Base-by-base conservation (phyloP, 2,113 vertebrate species). In the Eptesicus fuscus region DNA sequence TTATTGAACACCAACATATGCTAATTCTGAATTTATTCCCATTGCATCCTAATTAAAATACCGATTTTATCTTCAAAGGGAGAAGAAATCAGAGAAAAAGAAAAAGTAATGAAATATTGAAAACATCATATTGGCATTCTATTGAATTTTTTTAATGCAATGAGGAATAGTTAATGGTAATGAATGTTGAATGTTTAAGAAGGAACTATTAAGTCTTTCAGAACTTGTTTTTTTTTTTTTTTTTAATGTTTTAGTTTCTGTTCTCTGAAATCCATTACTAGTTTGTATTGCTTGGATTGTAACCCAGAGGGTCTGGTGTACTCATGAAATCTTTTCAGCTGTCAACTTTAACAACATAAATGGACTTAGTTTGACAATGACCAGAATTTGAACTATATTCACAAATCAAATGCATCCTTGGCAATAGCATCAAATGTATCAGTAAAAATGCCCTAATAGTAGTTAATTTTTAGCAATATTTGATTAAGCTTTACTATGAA, bases 91-190 rank as follows among this genome's bases (percentile, higher is more conserved):
- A 97, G 92, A 96, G 95, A 86, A 97, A 96, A 65, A 63, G 78
- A 95, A 96, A 90, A 73, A 91, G 56, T 96, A 92, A 95, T 97
- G 94, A 97, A 97, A 97, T 97, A 97, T 97, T 97, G 92, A 97
- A 95, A 90, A 70, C 82, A 85, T 94, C 92, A 71, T 95, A 95
- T 95, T 97, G 95, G 77, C 61, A 90, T 93, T 83, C 71, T 85
- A 96, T 94, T 95, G 87, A 96, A 85, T 96, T 85, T 93, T 96
- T 96, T 96, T 96, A 94, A 96, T 90, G 92, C 49, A 94, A 93
- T 78, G 76, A 97, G 78, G 56, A 97, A 96, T 93, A 84, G 4
- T 83, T 95, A 85, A 76, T 42, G 9, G 78, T 80, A 95, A 94
- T 96, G 78, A 96, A 96, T 92, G 37, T 93, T 95, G 78, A 96